These are phyloP conservation scores for Pitangus sulphuratus DNA, from an alignment of 2,797 vertebrate genomes.

Conservation along the genomic window DNA sequence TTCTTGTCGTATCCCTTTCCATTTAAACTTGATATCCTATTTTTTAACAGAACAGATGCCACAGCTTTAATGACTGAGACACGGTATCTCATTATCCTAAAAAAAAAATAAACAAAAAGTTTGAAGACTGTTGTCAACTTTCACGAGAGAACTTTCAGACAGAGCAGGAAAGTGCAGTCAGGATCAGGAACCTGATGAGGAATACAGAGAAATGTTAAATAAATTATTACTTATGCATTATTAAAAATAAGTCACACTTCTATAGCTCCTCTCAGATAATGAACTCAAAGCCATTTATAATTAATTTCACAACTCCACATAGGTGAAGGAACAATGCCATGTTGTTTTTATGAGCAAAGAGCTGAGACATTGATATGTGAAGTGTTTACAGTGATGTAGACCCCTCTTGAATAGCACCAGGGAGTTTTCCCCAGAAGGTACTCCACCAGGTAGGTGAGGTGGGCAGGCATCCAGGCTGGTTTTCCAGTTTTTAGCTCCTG, in stretches of 20 bases:
- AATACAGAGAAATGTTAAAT: conserved; percentile 51
- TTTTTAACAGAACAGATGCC: background rate
- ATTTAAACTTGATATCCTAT: background rate
- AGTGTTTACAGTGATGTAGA: background rate
- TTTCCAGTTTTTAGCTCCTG: background rate
- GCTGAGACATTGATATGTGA: background rate
- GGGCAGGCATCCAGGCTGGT: background rate
- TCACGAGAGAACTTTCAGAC: background rate
- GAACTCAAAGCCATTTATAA: conserved; percentile 45
- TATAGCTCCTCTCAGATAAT: conserved; percentile 26
- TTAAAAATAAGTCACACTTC: conserved; percentile 63
- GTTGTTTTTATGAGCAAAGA: background rate
- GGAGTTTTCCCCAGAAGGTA: background rate
- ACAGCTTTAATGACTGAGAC: background rate
- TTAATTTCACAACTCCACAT: conserved; percentile 18
- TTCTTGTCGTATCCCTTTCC: background rate
- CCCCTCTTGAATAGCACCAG: background rate
- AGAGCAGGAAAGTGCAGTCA: background rate
- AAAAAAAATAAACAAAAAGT: background rate
- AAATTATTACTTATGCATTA: conserved; percentile 59
- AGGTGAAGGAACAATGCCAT: background rate
- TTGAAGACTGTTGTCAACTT: background rate
- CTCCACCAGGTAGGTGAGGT: background rate
- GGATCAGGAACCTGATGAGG: conserved; percentile 2
- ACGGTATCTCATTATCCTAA: background rate